A percentile compares a stretch with the other conserved stretches of the same genome.
Conservation (phyloP, 2,888 invertebrate genomes). For the Endotricha flammealis region DNA sequence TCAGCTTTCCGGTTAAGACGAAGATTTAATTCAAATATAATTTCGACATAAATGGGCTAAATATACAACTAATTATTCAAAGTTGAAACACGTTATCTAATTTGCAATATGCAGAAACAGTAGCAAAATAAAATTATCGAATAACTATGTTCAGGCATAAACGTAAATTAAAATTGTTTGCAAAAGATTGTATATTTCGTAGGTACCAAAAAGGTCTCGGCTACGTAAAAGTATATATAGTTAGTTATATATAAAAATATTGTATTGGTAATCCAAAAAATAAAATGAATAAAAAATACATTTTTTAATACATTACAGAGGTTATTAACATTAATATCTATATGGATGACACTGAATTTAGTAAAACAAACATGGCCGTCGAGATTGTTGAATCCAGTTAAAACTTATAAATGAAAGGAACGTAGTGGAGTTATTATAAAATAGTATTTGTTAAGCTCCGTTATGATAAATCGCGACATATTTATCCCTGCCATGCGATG, state of each 20-base stretch:
- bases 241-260: no score
- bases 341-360: no score
- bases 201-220: no score
- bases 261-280: no score
- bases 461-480: slow-evolving; percentile 50
- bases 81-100: slow-evolving; percentile 67
- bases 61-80: slow-evolving; percentile 43
- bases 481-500: slow-evolving; percentile 52
- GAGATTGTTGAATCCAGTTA: slow-evolving; percentile 62
- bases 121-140: slow-evolving; percentile 63
- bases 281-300: no score
- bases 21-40: slow-evolving; percentile 8
- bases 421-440: slow-evolving; percentile 30
- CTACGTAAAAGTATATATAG: no score
- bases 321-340: no score
- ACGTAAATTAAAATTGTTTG: no score
- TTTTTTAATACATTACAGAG: no score
- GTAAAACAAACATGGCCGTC: no score
- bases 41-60: slow-evolving; percentile 15
- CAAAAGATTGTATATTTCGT: no score
- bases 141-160: slow-evolving; percentile 55
- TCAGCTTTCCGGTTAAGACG: background rate
- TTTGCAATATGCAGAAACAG: slow-evolving; percentile 63
- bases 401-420: slow-evolving; percentile 35
- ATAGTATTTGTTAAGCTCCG: slow-evolving; percentile 44